Conservation (phyloP, 1,140 invertebrate species). For the Diachasmimorpha longicaudata region DNA sequence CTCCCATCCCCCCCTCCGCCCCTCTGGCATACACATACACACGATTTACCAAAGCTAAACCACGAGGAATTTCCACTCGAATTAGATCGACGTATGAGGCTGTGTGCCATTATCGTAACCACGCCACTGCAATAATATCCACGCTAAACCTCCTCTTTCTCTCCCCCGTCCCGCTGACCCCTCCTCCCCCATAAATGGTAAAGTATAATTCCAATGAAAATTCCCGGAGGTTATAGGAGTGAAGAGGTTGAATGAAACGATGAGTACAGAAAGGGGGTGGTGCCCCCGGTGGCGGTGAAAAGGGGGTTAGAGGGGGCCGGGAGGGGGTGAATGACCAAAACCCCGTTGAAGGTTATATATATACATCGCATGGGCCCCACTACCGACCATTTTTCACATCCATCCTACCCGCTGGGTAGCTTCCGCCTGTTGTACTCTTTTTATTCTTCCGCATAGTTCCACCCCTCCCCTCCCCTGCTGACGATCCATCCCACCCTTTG, state of each 20-base stretch:
- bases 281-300: no score
- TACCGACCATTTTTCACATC: background rate
- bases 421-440: background rate
- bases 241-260: background rate
- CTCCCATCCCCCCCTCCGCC: background rate
- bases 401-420: background rate
- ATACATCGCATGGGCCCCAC: background rate
- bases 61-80: conserved; percentile 6
- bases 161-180: background rate
- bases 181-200: background rate
- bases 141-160: background rate
- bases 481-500: background rate
- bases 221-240: background rate
- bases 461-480: background rate
- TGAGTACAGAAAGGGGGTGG: background rate
- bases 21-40: background rate
- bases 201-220: background rate
- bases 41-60: conserved; percentile 14
- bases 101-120: background rate
- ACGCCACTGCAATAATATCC: background rate
- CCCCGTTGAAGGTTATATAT: background rate
- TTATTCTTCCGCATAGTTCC: background rate
- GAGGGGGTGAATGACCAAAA: background rate
- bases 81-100: conserved; percentile 1
- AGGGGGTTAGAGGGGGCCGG: background rate